Conservation (phyloP, 2,888 invertebrate species). For the Salpingus planirostris region DNA sequence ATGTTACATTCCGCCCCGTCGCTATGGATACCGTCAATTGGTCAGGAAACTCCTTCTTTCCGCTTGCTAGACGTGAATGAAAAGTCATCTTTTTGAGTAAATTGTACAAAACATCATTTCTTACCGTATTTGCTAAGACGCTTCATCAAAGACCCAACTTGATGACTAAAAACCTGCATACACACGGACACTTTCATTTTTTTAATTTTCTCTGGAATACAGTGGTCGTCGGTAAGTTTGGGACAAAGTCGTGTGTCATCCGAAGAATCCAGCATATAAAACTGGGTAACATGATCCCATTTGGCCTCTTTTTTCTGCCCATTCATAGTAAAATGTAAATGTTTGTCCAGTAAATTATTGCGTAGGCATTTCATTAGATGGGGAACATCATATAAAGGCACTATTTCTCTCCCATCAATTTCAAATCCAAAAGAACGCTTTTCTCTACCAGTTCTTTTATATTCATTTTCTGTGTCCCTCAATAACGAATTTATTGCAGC, state of each 20-base stretch:
- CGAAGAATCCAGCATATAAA: neutral
- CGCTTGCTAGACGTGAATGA: too few species aligned
- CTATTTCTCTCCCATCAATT: conserved; percentile 13
- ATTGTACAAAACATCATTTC: too few species aligned
- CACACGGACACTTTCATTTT: too few species aligned
- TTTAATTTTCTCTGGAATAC: too few species aligned
- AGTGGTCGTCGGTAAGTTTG: neutral
- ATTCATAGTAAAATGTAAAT: conserved; percentile 10
- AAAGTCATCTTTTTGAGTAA: too few species aligned
- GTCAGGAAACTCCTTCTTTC: too few species aligned
- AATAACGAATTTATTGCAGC: conserved; percentile 17
- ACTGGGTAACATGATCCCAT: neutral
- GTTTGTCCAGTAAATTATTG: conserved; percentile 13
- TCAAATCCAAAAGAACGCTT: conserved; percentile 10
- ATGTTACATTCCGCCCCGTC: too few species aligned
- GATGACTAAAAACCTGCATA: too few species aligned
- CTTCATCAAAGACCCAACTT: neutral
- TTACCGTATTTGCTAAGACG: neutral
- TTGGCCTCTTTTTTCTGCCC: conserved; percentile 1
- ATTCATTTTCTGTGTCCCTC: conserved; percentile 12
- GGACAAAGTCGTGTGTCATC: neutral
- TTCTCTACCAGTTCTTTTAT: conserved; percentile 6
- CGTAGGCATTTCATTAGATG: conserved; percentile 17
- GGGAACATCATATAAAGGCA: conserved; percentile 18
- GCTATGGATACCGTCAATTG: too few species aligned